Evolutionary conservation across 2,113 vertebrate genomes (phyloP), one percentile per base, ranked within the genome.

Genomic region (Brachyistius frenatus): DNA sequence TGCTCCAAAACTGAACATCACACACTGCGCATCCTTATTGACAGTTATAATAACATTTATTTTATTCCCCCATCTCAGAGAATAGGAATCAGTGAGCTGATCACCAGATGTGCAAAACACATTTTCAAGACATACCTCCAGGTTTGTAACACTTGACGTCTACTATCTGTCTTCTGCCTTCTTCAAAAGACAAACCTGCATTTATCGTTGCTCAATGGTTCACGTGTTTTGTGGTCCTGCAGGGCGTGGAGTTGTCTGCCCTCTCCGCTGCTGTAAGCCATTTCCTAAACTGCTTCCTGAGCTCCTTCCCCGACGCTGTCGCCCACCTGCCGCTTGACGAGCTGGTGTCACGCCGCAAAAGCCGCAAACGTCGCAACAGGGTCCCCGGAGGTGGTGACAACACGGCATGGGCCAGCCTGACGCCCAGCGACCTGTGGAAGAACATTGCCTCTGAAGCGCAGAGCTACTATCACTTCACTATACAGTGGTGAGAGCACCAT

Each of bases 111-210:
- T 39, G 96, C 97, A 57, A 99, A 99, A 87, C 98, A 99, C 89
- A 96, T 99, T 94, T 99, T 99, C 93, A 99, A 98, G 94, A 98
- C 97, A 0, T 99, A 99, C 91, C 96, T 99, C 64, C 98, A 99
- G 97, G 98, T 99, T 91, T 81, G 91, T 76, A 30, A 16, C 8
- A 15, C 31, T 46, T 2, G 0, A 10, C 2, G 2, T 1, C 5
- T 15, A 58, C 13, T 0, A 9, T 16, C 3, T 30, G 10, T 0
- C 16, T 1, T 8, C 39, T 31, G 9, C 1, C 33, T 8, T 15
- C 8, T 55, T 73, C 2, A 4, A 55, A 47, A 41, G 2, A 33
- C 11, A 1, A 50, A n/a, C 4, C 4, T 13, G 3, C 10, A 0
- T 60, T n/a, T 50, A 33, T 78, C 53, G 44, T 36, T 36, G 5